A percentile compares a stretch with the other conserved stretches of the same genome.
Conservation (phyloP, 1,140 invertebrate species). For the Phymastichus coffea region DNA sequence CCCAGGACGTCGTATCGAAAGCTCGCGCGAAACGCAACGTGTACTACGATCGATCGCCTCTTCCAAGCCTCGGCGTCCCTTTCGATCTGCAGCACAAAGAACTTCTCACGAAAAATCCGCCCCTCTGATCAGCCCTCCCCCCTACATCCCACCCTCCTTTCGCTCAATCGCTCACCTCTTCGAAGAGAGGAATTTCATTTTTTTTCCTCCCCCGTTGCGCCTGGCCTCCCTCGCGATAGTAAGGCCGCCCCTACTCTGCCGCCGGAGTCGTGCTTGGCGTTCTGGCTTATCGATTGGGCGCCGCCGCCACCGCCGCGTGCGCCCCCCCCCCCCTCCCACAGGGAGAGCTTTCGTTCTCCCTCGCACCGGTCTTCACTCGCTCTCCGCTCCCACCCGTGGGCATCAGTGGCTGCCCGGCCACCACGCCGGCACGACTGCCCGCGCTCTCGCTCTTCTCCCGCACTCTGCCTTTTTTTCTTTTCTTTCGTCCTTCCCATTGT, state of each 20-base stretch:
- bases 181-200: no score
- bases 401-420: constrained; percentile 54
- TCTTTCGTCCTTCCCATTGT: not conserved
- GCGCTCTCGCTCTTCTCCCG: constrained; percentile 28
- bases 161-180: no score
- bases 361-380: constrained; percentile 30
- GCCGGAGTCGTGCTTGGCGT: constrained; percentile 33
- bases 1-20: no score
- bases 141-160: constrained; percentile 32
- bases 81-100: no score
- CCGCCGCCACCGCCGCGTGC: constrained; percentile 32
- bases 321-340: constrained; percentile 34
- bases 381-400: constrained; percentile 8
- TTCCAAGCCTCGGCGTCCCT: no score
- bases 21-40: no score
- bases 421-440: constrained; percentile 49
- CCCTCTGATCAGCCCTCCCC: constrained; percentile 34
- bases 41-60: no score
- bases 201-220: no score
- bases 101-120: constrained; percentile 24
- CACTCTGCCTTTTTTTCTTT: not conserved
- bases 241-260: constrained; percentile 29
- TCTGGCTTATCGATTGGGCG: constrained; percentile 53
- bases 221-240: no score
- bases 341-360: constrained; percentile 31